These are phyloP conservation scores for Phylloscopus trochilus DNA, from an alignment of 2,113 vertebrate genomes.

Conservation along the genomic window DNA sequence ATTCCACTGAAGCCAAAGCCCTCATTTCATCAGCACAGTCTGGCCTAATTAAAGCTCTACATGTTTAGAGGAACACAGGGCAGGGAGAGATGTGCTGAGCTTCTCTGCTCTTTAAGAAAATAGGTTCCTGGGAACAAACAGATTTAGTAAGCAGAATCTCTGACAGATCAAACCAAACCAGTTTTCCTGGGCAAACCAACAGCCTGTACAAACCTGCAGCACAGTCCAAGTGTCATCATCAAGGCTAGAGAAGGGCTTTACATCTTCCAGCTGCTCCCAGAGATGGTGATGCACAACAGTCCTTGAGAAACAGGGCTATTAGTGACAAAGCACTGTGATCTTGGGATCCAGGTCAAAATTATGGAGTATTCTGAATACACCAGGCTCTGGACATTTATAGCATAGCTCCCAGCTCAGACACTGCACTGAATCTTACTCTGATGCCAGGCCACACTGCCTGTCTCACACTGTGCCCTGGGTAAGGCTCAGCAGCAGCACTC, in stretches of 20 bases:
- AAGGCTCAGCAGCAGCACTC: neutral
- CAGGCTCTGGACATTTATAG: neutral
- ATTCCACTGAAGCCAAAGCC: neutral
- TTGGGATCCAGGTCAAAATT: neutral
- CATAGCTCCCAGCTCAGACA: neutral
- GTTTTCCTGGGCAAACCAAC: slow-evolving; percentile 34
- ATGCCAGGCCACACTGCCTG: neutral
- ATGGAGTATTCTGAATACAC: neutral
- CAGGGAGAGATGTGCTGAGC: neutral
- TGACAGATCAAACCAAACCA: slow-evolving; percentile 49
- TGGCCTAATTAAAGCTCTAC: neutral
- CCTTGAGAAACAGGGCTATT: neutral
- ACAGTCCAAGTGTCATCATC: neutral
- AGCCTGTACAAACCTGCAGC: slow-evolving; percentile 19
- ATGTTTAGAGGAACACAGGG: neutral
- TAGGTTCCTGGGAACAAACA: slow-evolving; percentile 50
- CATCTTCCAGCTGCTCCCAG: neutral
- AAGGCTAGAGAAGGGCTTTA: neutral
- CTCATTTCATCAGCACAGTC: neutral
- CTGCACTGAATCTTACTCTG: neutral
- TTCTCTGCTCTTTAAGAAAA: slow-evolving; percentile 6
- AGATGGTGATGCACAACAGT: neutral
- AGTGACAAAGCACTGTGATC: neutral
- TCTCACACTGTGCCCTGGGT: neutral
- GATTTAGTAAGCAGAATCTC: slow-evolving; percentile 33